A percentile compares a stretch with the other conserved stretches of the same genome.
Conservation (phyloP, 2,888 invertebrate genomes). For the Macrophya annulata region DNA sequence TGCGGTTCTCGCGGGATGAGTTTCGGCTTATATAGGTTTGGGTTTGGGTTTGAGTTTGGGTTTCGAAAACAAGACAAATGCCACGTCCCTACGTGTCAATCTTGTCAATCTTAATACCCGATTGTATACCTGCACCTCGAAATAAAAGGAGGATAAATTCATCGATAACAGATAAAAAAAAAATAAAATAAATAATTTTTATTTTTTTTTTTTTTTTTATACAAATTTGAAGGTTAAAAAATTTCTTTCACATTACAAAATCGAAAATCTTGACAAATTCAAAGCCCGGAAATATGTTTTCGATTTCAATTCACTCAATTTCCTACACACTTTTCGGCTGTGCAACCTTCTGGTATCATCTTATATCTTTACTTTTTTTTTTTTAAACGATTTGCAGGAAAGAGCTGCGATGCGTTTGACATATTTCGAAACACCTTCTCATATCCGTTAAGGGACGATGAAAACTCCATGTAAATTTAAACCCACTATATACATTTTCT, state of each 20-base stretch:
- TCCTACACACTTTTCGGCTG: no score
- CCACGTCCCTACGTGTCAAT: constrained; percentile 24
- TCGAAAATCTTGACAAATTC: background rate
- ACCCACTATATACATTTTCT: background rate
- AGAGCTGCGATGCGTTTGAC: background rate
- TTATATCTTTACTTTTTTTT: background rate
- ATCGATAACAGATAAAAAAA: background rate
- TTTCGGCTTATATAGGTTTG: no score
- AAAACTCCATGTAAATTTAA: background rate
- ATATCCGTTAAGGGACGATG: background rate
- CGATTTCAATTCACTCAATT: background rate
- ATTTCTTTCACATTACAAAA: background rate
- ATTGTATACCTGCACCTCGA: background rate
- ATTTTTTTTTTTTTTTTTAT: no score
- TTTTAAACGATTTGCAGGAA: background rate
- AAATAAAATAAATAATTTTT: background rate
- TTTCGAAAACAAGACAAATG: constrained; percentile 37
- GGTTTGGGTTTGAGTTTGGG: background rate
- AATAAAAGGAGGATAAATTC: background rate
- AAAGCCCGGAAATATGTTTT: background rate
- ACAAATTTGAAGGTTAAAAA: background rate
- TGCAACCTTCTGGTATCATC: background rate
- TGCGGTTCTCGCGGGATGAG: background rate
- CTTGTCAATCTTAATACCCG: constrained; percentile 40
- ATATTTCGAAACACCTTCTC: background rate